Percentiles rank a stretch among this genome's conserved stretches.
Conservation (phyloP, 2,888 invertebrate genomes). For the Oeneis ivallda region DNA sequence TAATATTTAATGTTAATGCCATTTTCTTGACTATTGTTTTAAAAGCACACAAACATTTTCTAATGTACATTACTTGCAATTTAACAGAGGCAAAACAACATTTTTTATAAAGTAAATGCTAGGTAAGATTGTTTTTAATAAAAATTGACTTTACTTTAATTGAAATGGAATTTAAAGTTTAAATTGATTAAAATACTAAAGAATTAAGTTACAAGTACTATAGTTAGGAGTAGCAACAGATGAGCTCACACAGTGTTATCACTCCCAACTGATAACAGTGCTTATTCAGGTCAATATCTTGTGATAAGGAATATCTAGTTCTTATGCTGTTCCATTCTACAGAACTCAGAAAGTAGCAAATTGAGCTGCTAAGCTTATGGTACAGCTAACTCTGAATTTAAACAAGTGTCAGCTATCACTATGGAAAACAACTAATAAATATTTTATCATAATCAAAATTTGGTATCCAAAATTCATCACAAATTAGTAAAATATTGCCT, state of each 20-base stretch:
- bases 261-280: slow-evolving; percentile 63
- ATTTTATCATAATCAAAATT: too few relatives aligned
- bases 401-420: too few relatives aligned
- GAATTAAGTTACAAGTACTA: background rate
- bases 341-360: background rate
- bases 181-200: background rate
- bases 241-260: slow-evolving; percentile 43
- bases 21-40: too few relatives aligned
- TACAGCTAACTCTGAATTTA: background rate
- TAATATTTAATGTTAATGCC: too few relatives aligned
- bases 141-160: background rate
- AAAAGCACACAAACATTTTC: too few relatives aligned
- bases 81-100: too few relatives aligned
- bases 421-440: too few relatives aligned
- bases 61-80: too few relatives aligned
- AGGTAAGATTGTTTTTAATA: too few relatives aligned
- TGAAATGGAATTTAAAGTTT: background rate
- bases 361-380: background rate
- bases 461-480: too few relatives aligned
- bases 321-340: slow-evolving; percentile 29
- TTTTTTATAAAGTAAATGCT: too few relatives aligned
- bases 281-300: slow-evolving; percentile 75
- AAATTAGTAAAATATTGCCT: too few relatives aligned
- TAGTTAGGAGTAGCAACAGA: slow-evolving; percentile 34
- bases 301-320: slow-evolving; percentile 53